Percentiles rank a stretch among this genome's conserved stretches.
Conservation (phyloP, 2,888 invertebrate species). For the Platycnemis pennipes region DNA sequence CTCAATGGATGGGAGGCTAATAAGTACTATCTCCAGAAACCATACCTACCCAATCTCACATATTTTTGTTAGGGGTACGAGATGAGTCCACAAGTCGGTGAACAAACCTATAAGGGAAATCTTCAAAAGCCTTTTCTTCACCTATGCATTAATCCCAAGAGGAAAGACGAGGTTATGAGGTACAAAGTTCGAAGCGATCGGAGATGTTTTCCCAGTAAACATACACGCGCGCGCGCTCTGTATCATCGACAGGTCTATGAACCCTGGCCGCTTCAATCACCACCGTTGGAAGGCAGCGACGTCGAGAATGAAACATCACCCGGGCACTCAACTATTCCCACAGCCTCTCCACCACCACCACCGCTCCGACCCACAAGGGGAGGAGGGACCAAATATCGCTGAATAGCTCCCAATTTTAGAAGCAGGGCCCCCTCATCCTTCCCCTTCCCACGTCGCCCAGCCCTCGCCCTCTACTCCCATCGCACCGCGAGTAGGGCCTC, state of each 20-base stretch:
- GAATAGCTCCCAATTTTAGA: constrained; percentile 57
- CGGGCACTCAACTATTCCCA: constrained; percentile 25
- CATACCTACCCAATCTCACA: too few species aligned
- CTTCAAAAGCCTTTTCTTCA: too few species aligned
- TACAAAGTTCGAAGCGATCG: not conserved
- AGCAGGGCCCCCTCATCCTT: not conserved
- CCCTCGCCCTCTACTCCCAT: not conserved
- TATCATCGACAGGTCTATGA: constrained; percentile 27
- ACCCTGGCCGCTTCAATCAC: not conserved
- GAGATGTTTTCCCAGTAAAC: not conserved
- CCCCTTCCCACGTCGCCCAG: not conserved
- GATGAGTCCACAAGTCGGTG: not conserved
- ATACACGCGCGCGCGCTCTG: not conserved
- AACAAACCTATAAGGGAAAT: not conserved
- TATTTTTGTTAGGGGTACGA: too few species aligned
- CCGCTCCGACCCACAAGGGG: too few species aligned
- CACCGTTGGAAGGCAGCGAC: not conserved
- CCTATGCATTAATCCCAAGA: not conserved
- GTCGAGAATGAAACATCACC: constrained; percentile 17
- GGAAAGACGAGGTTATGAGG: not conserved
- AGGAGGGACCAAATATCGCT: constrained; percentile 20
- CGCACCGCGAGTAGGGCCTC: not conserved
- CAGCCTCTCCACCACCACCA: not conserved
- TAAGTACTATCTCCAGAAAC: too few species aligned
- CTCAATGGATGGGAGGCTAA: too few species aligned